phyloP scores from a whole-genome alignment of 2,113 vertebrate species.

The Ictalurus furcatus region DNA sequence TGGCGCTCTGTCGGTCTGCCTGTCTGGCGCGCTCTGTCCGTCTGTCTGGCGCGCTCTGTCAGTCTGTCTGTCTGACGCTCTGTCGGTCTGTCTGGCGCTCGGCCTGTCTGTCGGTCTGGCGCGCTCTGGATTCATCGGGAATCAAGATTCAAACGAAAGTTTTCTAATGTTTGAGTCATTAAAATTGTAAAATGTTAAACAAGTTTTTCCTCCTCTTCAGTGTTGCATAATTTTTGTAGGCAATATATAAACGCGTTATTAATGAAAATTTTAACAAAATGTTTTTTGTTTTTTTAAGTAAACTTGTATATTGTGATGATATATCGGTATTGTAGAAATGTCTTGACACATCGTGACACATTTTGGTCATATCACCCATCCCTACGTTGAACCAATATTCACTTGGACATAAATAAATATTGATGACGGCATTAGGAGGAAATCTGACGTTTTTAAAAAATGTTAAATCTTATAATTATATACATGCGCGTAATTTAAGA shows the following conservation, averaged over 20 bases:
- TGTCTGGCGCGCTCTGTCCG: too few species aligned
- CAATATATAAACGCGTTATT: neutral
- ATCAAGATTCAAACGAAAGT: neutral
- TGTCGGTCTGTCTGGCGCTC: too few species aligned
- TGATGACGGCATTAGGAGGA: neutral
- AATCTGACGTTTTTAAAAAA: neutral
- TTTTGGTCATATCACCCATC: neutral
- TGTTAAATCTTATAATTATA: neutral
- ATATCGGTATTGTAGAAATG: neutral
- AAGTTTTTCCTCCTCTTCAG: too few species aligned
- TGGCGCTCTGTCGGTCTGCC: too few species aligned
- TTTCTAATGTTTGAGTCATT: too few species aligned
- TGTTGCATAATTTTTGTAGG: too few species aligned
- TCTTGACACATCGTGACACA: neutral
- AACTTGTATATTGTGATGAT: neutral
- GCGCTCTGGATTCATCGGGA: too few species aligned
- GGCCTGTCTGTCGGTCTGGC: too few species aligned
- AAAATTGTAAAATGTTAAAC: too few species aligned
- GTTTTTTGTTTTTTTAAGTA: neutral
- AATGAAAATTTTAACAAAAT: neutral
- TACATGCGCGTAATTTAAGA: neutral
- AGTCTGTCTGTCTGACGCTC: too few species aligned
- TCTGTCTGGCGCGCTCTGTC: too few species aligned
- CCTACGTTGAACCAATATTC: neutral
- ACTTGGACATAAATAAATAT: neutral